Conservation (phyloP, 2,888 invertebrate genomes). For the Lypha dubia region DNA sequence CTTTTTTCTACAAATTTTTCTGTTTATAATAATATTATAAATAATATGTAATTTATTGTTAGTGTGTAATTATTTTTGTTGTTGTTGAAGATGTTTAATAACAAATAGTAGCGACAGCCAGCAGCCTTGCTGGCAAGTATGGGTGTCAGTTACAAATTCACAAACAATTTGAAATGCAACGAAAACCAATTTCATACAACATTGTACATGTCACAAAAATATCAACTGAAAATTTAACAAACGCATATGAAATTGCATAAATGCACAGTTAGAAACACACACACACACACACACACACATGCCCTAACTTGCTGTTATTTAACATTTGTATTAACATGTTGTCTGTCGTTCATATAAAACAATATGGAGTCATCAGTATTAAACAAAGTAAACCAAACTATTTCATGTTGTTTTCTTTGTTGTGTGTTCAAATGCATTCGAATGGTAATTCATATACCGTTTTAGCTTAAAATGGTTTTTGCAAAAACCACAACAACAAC, state of each 20-base stretch:
- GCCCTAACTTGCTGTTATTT: neutral
- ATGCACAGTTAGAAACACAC: slow-evolving; percentile 33
- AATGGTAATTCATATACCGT: slow-evolving; percentile 24
- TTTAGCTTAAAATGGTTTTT: slow-evolving; percentile 23
- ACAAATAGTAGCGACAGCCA: slow-evolving; percentile 23
- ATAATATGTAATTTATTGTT: neutral
- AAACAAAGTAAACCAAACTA: slow-evolving; percentile 45
- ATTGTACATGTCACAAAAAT: slow-evolving; percentile 54
- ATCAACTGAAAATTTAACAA: slow-evolving; percentile 54
- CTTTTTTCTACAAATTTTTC: slow-evolving; percentile 1
- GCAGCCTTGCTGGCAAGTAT: slow-evolving; percentile 55
- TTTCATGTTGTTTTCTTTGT: slow-evolving; percentile 31
- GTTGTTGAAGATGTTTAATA: slow-evolving; percentile 3
- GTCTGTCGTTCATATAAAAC: neutral
- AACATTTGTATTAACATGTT: slow-evolving; percentile 9
- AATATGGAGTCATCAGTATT: slow-evolving; percentile 48
- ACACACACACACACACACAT: neutral
- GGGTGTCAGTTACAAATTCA: slow-evolving; percentile 63
- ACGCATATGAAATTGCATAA: slow-evolving; percentile 36
- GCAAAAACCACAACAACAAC: neutral
- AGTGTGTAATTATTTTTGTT: neutral
- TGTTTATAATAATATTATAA: slow-evolving; percentile 40
- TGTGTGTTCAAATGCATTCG: slow-evolving; percentile 21
- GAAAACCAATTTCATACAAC: slow-evolving; percentile 29
- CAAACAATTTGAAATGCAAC: slow-evolving; percentile 40